These are phyloP conservation scores for Poeciliopsis retropinna DNA, from an alignment of 2,113 vertebrate genomes.

Conservation along the genomic window DNA sequence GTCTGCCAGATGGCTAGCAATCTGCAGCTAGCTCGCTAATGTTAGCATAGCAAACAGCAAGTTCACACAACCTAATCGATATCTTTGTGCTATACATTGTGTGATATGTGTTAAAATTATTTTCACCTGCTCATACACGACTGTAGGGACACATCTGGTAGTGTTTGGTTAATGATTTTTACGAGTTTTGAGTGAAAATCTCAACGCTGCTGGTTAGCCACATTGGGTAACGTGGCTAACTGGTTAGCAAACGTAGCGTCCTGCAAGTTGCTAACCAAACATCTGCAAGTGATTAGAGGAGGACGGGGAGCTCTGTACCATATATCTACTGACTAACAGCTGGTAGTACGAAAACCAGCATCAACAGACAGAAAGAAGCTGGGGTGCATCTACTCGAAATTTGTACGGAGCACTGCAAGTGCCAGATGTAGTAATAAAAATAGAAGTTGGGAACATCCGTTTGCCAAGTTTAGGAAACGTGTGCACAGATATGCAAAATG, in stretches of 20 bases:
- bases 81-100: conserved; percentile 35
- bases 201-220: conserved; percentile 62
- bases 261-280: conserved; percentile 61
- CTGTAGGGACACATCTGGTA: conserved; percentile 12
- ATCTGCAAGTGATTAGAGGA: conserved; percentile 82
- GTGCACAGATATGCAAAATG: background rate
- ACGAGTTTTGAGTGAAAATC: conserved; percentile 36
- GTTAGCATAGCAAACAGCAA: conserved; percentile 72
- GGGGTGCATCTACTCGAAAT: conserved; percentile 8
- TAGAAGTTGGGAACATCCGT: background rate
- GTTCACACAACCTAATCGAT: conserved; percentile 44
- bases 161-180: conserved; percentile 23
- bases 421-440: background rate
- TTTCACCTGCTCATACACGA: conserved; percentile 19
- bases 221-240: conserved; percentile 75
- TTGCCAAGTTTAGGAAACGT: background rate
- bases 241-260: conserved; percentile 57
- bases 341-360: conserved; percentile 44
- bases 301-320: conserved; percentile 46
- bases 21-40: conserved; percentile 67
- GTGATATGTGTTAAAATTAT: conserved; percentile 25
- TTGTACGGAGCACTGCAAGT: background rate
- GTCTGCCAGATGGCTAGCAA: conserved; percentile 75
- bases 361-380: conserved; percentile 10
- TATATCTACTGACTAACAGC: conserved; percentile 46